These are phyloP conservation scores for Oreocharis arfaki DNA, from an alignment of 2,113 vertebrate species.

Conservation along the genomic window DNA sequence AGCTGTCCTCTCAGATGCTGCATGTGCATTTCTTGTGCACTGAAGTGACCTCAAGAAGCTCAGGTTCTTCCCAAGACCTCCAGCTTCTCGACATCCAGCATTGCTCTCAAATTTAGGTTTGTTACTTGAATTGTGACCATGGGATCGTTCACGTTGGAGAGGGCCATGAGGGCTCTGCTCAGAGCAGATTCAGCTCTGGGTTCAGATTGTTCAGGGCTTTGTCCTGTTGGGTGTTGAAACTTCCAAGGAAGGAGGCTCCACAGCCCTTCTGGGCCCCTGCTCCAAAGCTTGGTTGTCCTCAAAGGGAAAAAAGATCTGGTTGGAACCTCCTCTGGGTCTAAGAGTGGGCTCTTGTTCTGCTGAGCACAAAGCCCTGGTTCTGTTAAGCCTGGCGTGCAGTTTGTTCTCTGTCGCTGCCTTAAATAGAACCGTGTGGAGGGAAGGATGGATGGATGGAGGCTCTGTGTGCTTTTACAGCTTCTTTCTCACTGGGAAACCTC, in stretches of 20 bases:
- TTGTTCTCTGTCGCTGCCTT: background rate
- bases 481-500: background rate
- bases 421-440: too few relatives aligned
- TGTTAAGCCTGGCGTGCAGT: too few relatives aligned
- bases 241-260: background rate
- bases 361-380: too few relatives aligned
- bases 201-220: too few relatives aligned
- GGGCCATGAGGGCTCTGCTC: background rate
- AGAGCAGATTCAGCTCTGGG: background rate
- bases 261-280: background rate
- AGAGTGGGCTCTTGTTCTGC: background rate
- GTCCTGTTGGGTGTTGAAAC: too few relatives aligned
- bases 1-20: background rate
- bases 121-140: background rate
- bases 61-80: background rate
- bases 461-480: background rate
- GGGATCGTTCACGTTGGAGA: background rate
- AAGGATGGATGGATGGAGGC: background rate
- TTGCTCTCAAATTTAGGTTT: background rate
- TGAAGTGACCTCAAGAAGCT: background rate
- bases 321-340: background rate
- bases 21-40: background rate
- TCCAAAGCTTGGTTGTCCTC: background rate
- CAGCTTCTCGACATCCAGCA: background rate
- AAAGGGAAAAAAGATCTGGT: rapidly evolving